Percentiles rank a stretch among this genome's conserved stretches.
Evolutionary conservation across 1,140 invertebrate genomes (phyloP).

Genomic region (Proctacanthus coquilletti): DNA sequence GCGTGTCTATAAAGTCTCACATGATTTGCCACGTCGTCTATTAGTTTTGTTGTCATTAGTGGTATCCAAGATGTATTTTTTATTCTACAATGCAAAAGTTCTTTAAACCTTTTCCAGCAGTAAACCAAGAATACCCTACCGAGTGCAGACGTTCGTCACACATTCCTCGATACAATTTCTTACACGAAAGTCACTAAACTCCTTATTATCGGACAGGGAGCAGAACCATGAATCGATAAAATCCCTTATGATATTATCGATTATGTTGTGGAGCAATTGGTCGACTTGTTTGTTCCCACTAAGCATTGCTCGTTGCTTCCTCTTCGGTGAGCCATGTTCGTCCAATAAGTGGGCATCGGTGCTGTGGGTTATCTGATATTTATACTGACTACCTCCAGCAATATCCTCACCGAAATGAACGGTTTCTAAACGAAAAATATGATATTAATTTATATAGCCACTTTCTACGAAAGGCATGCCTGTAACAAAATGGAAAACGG

Average conservation of each 20-base stretch:
- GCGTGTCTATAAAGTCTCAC: conserved; percentile 54
- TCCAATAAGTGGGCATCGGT: conserved; percentile 1
- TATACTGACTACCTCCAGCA: neutral
- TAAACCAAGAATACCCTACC: too few relatives aligned
- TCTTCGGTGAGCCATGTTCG: conserved; percentile 5
- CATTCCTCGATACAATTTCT: conserved; percentile 33
- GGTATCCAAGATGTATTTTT: conserved; percentile 83
- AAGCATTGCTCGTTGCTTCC: conserved; percentile 3
- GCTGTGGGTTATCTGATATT: neutral
- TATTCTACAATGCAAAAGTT: too few relatives aligned
- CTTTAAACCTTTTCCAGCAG: too few relatives aligned
- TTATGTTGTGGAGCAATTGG: conserved; percentile 24
- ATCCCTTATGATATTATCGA: conserved; percentile 59
- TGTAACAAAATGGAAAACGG: too few relatives aligned
- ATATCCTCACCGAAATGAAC: neutral
- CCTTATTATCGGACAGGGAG: conserved; percentile 34
- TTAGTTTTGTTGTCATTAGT: conserved; percentile 67
- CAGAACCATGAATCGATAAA: conserved; percentile 62
- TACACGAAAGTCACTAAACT: conserved; percentile 26
- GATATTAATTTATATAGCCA: neutral
- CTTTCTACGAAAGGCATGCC: too few relatives aligned
- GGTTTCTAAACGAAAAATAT: neutral
- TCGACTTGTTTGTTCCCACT: conserved; percentile 6
- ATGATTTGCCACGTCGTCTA: conserved; percentile 82
- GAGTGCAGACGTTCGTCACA: conserved; percentile 36